These are phyloP conservation scores for Anastatus disparis DNA, from an alignment of 1,140 invertebrate species.

Conservation along the genomic window DNA sequence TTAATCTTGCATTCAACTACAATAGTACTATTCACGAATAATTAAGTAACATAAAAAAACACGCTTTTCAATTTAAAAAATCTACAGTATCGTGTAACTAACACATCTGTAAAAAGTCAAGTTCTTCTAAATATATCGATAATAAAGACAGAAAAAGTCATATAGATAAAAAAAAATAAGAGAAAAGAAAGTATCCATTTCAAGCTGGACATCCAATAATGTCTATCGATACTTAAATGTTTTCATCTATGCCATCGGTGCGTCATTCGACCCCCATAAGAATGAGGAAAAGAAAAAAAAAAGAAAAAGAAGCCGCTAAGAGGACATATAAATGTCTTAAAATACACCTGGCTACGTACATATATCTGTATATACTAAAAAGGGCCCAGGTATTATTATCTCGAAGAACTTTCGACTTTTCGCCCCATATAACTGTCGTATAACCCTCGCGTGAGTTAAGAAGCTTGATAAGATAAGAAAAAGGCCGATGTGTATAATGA, in stretches of 20 bases:
- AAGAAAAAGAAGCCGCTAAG: neutral
- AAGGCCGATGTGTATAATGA: neutral
- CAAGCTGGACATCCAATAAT: no score
- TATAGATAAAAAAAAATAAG: no score
- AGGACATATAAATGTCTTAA: neutral
- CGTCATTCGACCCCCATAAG: neutral
- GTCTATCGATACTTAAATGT: neutral
- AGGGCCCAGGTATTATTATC: conserved; percentile 20
- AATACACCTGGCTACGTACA: conserved; percentile 16
- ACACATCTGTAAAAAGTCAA: no score
- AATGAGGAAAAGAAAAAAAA: neutral
- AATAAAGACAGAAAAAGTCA: neutral
- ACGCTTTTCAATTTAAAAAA: no score
- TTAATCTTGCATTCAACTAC: no score
- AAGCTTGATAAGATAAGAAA: conserved; percentile 11
- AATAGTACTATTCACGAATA: no score
- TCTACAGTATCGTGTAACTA: no score
- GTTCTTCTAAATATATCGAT: neutral
- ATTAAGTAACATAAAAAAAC: no score
- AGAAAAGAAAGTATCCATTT: conserved; percentile 13
- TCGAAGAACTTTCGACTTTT: conserved; percentile 14
- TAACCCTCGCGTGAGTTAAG: neutral
- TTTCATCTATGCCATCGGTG: neutral
- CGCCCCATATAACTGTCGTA: neutral
- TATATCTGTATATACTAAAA: no score